These are phyloP conservation scores for Drosophila mulleri DNA, from an alignment of 2,888 invertebrate genomes.

Conservation along the genomic window DNA sequence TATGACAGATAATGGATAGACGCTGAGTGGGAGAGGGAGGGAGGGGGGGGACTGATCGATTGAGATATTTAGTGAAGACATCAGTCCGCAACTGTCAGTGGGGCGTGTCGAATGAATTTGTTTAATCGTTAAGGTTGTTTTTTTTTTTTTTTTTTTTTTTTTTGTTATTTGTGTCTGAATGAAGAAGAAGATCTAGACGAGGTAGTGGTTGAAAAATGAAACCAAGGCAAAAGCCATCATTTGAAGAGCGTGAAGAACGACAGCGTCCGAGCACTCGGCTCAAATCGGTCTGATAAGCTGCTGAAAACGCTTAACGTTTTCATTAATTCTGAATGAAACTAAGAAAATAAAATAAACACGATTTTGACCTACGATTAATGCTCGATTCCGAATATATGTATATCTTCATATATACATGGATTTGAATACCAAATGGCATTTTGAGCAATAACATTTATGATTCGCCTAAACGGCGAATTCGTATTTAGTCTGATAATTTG, in stretches of 20 bases:
- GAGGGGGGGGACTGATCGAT: neutral
- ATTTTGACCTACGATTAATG: constrained; percentile 4
- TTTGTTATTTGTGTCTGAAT: neutral
- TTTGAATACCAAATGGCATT: constrained; percentile 69
- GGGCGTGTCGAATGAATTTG: constrained; percentile 53
- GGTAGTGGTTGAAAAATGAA: neutral
- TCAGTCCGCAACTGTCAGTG: constrained; percentile 50
- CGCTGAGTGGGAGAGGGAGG: neutral
- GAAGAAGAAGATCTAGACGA: neutral
- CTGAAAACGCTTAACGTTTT: constrained; percentile 73
- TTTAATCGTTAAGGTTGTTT: constrained; percentile 21
- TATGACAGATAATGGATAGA: neutral
- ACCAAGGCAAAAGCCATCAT: constrained; percentile 55
- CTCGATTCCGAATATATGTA: constrained; percentile 17
- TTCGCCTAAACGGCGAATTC: constrained; percentile 49
- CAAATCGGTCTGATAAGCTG: constrained; percentile 50
- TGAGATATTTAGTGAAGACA: constrained; percentile 37
- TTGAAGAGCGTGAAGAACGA: constrained; percentile 18
- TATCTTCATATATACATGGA: neutral
- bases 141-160: neutral
- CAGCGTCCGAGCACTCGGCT: neutral
- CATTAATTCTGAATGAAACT: constrained; percentile 48
- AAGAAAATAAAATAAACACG: neutral
- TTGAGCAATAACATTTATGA: constrained; percentile 65
- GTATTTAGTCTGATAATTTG: constrained; percentile 2